Percentiles rank a stretch among this genome's conserved stretches.
These are phyloP conservation scores for Atta cephalotes DNA, from an alignment of 1,140 invertebrate genomes.

Conservation along the genomic window DNA sequence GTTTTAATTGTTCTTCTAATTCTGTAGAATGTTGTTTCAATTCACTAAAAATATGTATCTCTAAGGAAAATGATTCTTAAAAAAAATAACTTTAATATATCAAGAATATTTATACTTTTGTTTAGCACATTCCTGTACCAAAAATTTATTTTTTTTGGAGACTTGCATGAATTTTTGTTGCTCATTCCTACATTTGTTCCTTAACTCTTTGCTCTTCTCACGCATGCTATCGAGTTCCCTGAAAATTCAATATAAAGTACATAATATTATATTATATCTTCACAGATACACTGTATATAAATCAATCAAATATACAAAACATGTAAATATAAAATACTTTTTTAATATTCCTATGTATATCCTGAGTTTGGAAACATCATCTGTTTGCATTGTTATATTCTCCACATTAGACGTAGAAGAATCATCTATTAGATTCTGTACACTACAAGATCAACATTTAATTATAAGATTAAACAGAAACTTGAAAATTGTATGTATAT, in stretches of 20 bases:
- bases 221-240: conserved; percentile 82
- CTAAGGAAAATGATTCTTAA: not conserved
- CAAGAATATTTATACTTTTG: conserved; percentile 68
- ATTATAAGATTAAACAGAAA: not conserved
- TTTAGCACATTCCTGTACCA: conserved; percentile 62
- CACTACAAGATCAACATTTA: conserved; percentile 81
- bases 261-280: not conserved
- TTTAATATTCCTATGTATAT: conserved; percentile 81
- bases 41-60: conserved; percentile 63
- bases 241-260: conserved; percentile 33
- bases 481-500: not conserved
- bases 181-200: conserved; percentile 79
- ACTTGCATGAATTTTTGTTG: conserved; percentile 81
- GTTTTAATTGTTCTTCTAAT: conserved; percentile 75
- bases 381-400: conserved; percentile 82
- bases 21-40: conserved; percentile 71
- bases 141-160: conserved; percentile 68
- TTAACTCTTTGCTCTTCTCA: conserved; percentile 81
- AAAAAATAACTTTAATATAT: not conserved
- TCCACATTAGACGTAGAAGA: conserved; percentile 86
- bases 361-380: conserved; percentile 71
- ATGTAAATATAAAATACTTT: conserved; percentile 72
- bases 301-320: not conserved
- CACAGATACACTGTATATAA: too few relatives aligned
- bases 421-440: conserved; percentile 86